Evolutionary conservation across 2,113 vertebrate species (phyloP).

Genomic region (Diglossa brunneiventris): DNA sequence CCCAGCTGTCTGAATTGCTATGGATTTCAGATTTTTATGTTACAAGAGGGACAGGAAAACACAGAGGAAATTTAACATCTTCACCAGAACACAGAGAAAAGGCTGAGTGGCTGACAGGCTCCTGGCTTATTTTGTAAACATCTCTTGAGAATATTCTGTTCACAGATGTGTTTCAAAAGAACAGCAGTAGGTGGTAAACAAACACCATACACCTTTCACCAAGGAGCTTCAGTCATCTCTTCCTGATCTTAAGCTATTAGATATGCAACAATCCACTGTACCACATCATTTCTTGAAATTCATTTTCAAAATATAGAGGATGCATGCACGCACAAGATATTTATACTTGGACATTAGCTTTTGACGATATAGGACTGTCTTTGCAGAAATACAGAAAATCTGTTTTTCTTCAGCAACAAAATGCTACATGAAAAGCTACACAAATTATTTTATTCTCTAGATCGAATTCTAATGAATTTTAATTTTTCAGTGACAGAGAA

Average conservation of each 20-base stretch:
- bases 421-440: background rate
- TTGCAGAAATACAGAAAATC: background rate
- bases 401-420: background rate
- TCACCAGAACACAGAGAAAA: background rate
- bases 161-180: conserved; percentile 34
- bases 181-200: conserved; percentile 32
- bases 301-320: background rate
- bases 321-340: background rate
- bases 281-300: background rate
- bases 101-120: background rate
- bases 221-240: background rate
- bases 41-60: background rate
- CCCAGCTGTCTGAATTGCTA: background rate
- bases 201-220: background rate
- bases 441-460: background rate
- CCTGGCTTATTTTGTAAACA: background rate
- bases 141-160: conserved; percentile 4
- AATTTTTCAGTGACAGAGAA: conserved; percentile 15
- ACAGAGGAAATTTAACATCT: background rate
- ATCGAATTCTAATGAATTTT: background rate
- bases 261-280: background rate
- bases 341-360: background rate
- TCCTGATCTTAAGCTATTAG: background rate
- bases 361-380: background rate
- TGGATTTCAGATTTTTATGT: background rate